Base-by-base conservation (phyloP, 2,888 invertebrate genomes). In the Orchesellides sinensis region DNA sequence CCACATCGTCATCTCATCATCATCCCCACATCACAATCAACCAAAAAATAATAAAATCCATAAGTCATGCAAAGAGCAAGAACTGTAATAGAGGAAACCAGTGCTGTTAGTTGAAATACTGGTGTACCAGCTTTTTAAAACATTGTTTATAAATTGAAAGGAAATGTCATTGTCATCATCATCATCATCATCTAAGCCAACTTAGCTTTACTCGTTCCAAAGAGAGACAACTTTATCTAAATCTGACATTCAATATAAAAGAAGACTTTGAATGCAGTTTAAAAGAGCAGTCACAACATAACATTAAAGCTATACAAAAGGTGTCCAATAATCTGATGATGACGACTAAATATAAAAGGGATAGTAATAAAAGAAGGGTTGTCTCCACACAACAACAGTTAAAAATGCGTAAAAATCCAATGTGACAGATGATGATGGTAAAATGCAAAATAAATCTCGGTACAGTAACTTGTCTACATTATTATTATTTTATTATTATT, bases 121-220 rank as follows among this genome's bases (percentile, higher is more conserved):
- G n/a, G n/a, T n/a, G n/a, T n/a, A 72, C 79, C 70, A 79, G 79
- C 63, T 79, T 79, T 70, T 78, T 63, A 35, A 1, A 10, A 25
- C 12, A 78, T 70, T 72, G 70, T 79, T 29, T 72, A 47, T 29
- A 65, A n/a, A 5, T 32, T 66, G 59, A 73, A 80, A 80, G 66
- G 68, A 80, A 80, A 73, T 80, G 80, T 73, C 80, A 80, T 59
- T 80, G 73, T 80, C 80, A 80, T 80, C 65, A 14, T 73, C 59
- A 61, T 68, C 52, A 35, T 8, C 65, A 65, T 23, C 40, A n/a
- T 4, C 23, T 27, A 14, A n/a, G n/a, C n/a, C n/a, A n/a, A 35
- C 29, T 27, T n/a, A 61, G 21, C 17, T 19, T 52, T 52, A 17
- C 21, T 19, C 21, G 52, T 52, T 2, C 17, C 17, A 56, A 56